Evolutionary conservation across 1,140 invertebrate species (phyloP), one percentile per base, ranked within the genome.

Genomic region (Lordiphosa stackelbergi): DNA sequence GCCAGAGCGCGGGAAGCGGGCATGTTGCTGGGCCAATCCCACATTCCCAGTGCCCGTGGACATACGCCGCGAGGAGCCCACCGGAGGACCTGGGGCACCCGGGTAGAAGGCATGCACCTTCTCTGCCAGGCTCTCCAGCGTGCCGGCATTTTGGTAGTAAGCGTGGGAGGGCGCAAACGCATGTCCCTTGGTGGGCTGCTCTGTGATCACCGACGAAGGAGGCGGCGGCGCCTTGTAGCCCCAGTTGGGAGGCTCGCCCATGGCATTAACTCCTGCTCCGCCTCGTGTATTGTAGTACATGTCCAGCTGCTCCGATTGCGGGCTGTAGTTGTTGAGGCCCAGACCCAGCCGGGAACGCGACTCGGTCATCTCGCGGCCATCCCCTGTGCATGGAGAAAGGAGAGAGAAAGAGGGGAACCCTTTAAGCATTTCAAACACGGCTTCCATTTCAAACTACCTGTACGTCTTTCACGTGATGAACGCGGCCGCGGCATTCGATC

Each of bases 51-150:
- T 91, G 19, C 89, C 89, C 2, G 89, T 89, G 11, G 91, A 91
- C 90, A 91, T 91, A 45, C 90, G 87, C n/a, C 91, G 79, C 40
- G 89, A 88, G n/a, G 90, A 89, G 68, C 91, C 89, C 19, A 74
- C 61, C 0, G 70, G 51, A 8, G 59, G 74, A 0, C 75, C 74
- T 0, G 74, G 74, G 34, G 63, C 66, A 59, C 91, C 91, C 75
- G 91, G 92, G 88, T 95, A 94, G 87, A 94, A 95, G 41, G 94
- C 94, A 86, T 96, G 95, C 45, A 95, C 94, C 89, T 96, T 96
- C 87, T 97, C 95, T 0, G 95, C 95, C 2, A 97, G 89, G 75
- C 94, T 96, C 86, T 97, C 95, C 46, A 96, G 86, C 0, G 96
- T 97, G 7, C 86, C 87, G 0, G 87, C 87, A 84, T 96, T 96